phyloP scores from a whole-genome alignment of 2,113 vertebrate genomes.

The Macroglossus sobrinus region DNA sequence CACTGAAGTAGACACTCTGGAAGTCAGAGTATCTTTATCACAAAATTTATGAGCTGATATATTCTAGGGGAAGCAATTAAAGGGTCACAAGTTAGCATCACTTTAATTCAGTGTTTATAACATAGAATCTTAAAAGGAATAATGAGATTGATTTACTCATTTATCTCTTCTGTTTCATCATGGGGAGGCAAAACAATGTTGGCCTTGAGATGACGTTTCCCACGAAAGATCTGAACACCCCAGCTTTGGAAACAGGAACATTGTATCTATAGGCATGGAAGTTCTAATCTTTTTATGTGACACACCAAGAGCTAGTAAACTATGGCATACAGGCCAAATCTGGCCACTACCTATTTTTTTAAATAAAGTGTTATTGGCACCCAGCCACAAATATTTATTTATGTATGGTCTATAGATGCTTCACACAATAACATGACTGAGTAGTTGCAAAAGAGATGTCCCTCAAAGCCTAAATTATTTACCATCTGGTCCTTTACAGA shows the following conservation, averaged over 20 bases:
- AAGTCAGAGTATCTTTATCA: slow-evolving; percentile 16
- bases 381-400: background rate
- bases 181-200: background rate
- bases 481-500: background rate
- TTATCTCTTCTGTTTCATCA: background rate
- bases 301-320: background rate
- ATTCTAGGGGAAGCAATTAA: background rate
- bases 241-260: slow-evolving; percentile 4
- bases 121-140: background rate
- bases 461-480: slow-evolving; percentile 8
- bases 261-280: background rate
- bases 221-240: background rate
- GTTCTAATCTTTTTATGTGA: background rate
- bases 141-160: slow-evolving; percentile 19
- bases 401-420: background rate
- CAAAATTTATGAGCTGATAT: slow-evolving; percentile 29
- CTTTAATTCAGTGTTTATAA: slow-evolving; percentile 30
- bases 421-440: background rate
- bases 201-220: background rate
- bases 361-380: background rate
- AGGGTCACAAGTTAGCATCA: background rate
- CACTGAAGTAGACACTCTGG: background rate
- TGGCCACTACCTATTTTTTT: background rate
- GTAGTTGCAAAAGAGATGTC: background rate
- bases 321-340: background rate